Conservation (phyloP, 2,888 invertebrate genomes). For the Congeria kusceri region DNA sequence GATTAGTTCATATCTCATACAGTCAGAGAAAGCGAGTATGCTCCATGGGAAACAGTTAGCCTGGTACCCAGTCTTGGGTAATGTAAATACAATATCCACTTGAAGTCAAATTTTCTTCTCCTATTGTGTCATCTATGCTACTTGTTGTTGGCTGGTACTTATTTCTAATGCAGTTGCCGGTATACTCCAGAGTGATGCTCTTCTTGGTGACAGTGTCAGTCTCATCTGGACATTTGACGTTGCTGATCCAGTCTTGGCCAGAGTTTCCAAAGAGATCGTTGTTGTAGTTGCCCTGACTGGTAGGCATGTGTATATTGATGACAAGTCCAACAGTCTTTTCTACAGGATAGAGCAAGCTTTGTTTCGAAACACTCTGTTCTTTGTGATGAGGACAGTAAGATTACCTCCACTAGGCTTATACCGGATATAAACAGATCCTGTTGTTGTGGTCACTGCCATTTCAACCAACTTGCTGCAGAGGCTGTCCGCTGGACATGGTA, state of each 20-base stretch:
- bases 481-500: too few species aligned
- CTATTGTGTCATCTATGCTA: slow-evolving; percentile 35
- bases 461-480: slow-evolving; percentile 64
- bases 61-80: slow-evolving; percentile 16
- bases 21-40: slow-evolving; percentile 30
- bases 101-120: slow-evolving; percentile 56
- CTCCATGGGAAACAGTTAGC: slow-evolving; percentile 18
- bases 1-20: slow-evolving; percentile 23
- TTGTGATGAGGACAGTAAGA: too few species aligned
- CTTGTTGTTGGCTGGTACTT: slow-evolving; percentile 28
- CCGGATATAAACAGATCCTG: slow-evolving; percentile 40
- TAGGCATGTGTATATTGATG: slow-evolving; percentile 47
- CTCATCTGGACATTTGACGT: slow-evolving; percentile 53
- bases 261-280: too few species aligned
- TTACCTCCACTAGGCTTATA: too few species aligned
- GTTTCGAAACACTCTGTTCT: slow-evolving; percentile 5
- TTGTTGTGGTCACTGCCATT: slow-evolving; percentile 50
- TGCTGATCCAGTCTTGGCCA: slow-evolving; percentile 65
- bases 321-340: slow-evolving; percentile 55
- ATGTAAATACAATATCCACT: slow-evolving; percentile 63
- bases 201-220: slow-evolving; percentile 22
- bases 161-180: too few species aligned
- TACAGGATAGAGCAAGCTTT: slow-evolving; percentile 32
- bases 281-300: slow-evolving; percentile 37
- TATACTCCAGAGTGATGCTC: too few species aligned